Evolutionary conservation across 1,140 invertebrate species (phyloP).

Genomic region (Gyrodactylus salaris): DNA sequence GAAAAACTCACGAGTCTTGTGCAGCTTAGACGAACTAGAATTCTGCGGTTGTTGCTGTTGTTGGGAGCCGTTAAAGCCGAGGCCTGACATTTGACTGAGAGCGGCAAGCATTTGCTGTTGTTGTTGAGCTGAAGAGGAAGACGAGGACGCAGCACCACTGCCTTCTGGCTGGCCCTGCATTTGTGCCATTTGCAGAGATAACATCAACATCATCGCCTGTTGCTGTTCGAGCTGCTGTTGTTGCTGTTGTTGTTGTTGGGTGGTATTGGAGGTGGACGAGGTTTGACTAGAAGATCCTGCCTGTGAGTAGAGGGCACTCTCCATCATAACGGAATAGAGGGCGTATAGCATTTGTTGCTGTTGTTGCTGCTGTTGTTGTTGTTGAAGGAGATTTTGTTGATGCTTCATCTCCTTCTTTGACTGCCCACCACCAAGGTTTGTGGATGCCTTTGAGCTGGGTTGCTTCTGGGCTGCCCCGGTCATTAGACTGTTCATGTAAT

Average conservation of each 20-base stretch:
- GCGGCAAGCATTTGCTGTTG: not conserved
- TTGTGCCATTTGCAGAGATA: not conserved
- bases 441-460: no score
- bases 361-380: not conserved
- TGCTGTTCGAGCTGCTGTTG: not conserved
- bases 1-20: no score
- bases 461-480: not conserved
- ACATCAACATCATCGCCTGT: not conserved
- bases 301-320: not conserved
- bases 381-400: not conserved
- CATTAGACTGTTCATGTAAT: constrained; percentile 4
- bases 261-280: not conserved
- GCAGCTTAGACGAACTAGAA: no score
- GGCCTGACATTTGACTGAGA: not conserved
- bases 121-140: not conserved
- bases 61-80: not conserved
- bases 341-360: not conserved
- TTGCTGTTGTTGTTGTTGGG: not conserved
- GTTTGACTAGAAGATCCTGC: not conserved
- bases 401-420: not conserved
- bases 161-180: not conserved
- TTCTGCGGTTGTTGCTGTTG: no score
- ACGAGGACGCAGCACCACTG: no score
- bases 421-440: no score
- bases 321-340: not conserved